Base-by-base conservation (phyloP, 1,140 invertebrate genomes). In the Drosophila sproati region DNA sequence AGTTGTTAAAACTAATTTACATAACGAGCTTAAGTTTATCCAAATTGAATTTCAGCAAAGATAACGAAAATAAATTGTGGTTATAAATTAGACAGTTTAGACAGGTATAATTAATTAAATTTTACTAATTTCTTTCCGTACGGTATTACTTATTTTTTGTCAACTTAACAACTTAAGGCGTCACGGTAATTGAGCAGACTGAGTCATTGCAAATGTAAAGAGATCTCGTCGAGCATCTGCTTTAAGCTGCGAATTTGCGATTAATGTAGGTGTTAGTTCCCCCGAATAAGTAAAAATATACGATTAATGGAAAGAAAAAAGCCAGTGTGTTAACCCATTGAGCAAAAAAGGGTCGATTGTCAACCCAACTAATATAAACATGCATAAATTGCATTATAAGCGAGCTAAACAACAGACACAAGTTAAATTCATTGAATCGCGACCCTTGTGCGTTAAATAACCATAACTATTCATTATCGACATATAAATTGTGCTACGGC, bases 391-490 rank as follows among this genome's bases (percentile, higher is more conserved):
- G 85, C 85, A 88, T 85, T 76, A 89, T 85, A 78, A 89, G 74
- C 85, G 74, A 67, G 64, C 67, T 69, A 89, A 88, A 87, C 85
- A 88, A 83, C 63, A 63, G 51, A 80, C 80, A n/a, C 39, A n/a
- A 43, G 20, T 71, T 29, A 56, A 75, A 59, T 55, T 12, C 50
- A 50, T 54, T 61, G 41, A 74, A 31, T 54, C 64, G 57, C 52
- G 66, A 20, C 29, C 67, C 35, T 43, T 37, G 6, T 41, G 37
- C 64, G 60, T 77, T 77, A 72, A 78, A 80, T 66, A 70, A 68
- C 80, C 78, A 91, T 91, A 91, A 91, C 88, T 91, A 91, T 91
- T 91, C 89, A 91, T 91, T 91, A 91, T 91, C 80, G 88, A 77
- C 72, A 77, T 78, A 91, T 91, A 79, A 91, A 82, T 73, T 78